Evolutionary conservation across 2,797 vertebrate genomes (phyloP), one percentile per base, ranked within the genome.

Genomic region (Poecilia gillii): DNA sequence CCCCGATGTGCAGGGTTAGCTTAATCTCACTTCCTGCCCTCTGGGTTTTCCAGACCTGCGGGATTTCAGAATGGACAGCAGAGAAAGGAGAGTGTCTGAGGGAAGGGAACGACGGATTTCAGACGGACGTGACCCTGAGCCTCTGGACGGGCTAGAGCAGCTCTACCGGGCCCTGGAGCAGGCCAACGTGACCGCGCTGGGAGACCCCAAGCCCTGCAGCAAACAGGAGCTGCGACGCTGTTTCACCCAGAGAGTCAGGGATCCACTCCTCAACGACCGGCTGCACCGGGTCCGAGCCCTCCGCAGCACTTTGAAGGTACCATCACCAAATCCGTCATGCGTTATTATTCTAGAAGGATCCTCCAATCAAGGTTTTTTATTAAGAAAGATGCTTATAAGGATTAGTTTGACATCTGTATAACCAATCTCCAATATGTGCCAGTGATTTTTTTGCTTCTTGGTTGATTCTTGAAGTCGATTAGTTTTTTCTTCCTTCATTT

Each of bases 291-390:
- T 98, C 92, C 94, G 97, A 89, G 96, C 94, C 80, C 96, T 98
- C 75, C 96, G 96, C 91, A 98, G 97, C 94, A 98, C 97, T 84
- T 93, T 98, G 92, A 98, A 98, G 96, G 97, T 97, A 95, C 89
- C 87, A 2, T 77, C 28, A 51, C 68, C 6, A 70, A 31, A n/a
- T 76, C 70, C 47, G 45, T 68, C 43, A 20, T n/a, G 25, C 8
- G 0, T 0, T 3, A 28, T 55, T 41, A 5, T 53, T 53, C 28
- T 28, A 8, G 14, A 57, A 9, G 49, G 49, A 3, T 3, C 20
- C 49, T 1, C 7, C 2, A 7, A 51, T 51, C 7, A 51, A 23
- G 49, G 43, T 11, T 43, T 23, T 51, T 23, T 51, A 8, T 51
- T 9, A 3, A 51, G 20, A 25, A 7, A 23, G 20, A 23, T 25